These are phyloP conservation scores for Prochilodus magdalenae DNA, from an alignment of 2,113 vertebrate genomes.

Conservation along the genomic window DNA sequence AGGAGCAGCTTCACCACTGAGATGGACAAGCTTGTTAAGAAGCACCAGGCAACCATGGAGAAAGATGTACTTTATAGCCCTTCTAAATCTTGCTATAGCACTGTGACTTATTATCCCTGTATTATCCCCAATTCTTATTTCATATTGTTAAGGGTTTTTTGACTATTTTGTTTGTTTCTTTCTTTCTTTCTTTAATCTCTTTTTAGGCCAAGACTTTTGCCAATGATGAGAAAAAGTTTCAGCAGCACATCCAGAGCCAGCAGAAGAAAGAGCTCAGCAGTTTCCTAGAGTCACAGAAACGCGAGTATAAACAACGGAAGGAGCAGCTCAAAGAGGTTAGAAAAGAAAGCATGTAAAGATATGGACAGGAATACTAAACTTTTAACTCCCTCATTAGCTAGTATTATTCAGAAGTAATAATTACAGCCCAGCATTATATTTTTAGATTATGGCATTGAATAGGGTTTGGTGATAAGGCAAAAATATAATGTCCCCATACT, in stretches of 20 bases:
- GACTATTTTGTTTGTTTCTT: constrained; percentile 18
- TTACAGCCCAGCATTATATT: not conserved
- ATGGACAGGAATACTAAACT: not conserved
- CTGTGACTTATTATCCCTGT: not conserved
- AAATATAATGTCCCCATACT: too few species aligned
- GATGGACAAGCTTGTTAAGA: constrained; percentile 98
- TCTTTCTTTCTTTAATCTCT: not conserved
- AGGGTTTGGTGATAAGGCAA: too few species aligned
- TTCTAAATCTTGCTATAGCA: constrained; percentile 12
- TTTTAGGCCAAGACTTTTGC: constrained; percentile 92
- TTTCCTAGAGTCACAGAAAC: constrained; percentile 96
- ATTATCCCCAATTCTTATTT: too few species aligned
- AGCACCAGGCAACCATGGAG: constrained; percentile 95
- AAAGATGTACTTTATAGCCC: constrained; percentile 86
- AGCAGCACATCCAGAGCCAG: constrained; percentile 96
- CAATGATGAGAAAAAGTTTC: constrained; percentile 98
- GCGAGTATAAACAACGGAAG: constrained; percentile 97
- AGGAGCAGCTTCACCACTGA: constrained; percentile 94
- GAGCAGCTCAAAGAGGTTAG: constrained; percentile 96
- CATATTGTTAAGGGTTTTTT: not conserved
- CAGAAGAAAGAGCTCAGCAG: constrained; percentile 98
- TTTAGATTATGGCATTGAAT: too few species aligned
- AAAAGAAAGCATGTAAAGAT: not conserved
- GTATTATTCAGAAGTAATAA: not conserved
- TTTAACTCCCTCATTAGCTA: not conserved